These are phyloP conservation scores for Coracopsis vasa DNA, from an alignment of 2,113 vertebrate species.

Conservation along the genomic window DNA sequence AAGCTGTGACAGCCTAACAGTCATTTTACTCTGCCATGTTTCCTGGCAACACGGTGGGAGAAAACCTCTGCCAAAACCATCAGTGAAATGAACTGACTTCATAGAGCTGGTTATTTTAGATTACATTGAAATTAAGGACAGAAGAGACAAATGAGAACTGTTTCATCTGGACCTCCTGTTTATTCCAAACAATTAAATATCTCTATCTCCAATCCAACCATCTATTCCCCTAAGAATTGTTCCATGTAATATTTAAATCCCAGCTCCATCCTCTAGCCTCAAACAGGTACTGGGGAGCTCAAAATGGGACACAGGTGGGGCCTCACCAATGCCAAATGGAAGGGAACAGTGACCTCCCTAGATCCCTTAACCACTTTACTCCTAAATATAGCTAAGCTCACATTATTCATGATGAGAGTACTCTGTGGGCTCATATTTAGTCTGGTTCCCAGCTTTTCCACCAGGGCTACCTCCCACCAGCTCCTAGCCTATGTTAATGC, in stretches of 20 bases:
- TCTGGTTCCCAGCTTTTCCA: not conserved
- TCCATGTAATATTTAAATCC: not conserved
- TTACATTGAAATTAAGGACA: constrained; percentile 35
- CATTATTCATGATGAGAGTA: accelerated
- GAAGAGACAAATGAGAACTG: not conserved
- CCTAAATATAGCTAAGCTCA: not conserved
- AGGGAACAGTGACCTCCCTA: not conserved
- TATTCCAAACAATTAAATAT: not conserved
- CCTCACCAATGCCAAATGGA: accelerated
- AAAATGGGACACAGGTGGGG: not conserved
- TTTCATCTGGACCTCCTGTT: constrained; percentile 29
- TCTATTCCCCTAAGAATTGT: not conserved
- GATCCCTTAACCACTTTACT: not conserved
- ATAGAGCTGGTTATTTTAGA: constrained; percentile 23
- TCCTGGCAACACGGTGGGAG: constrained; percentile 27
- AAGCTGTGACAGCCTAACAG: constrained; percentile 52
- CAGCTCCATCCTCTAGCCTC: not conserved
- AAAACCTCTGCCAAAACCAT: constrained; percentile 44
- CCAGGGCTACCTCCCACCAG: not conserved
- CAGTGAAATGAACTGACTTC: constrained; percentile 32
- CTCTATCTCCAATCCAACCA: not conserved
- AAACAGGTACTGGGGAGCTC: not conserved
- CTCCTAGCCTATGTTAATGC: not conserved
- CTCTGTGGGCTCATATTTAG: not conserved
- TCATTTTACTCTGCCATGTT: constrained; percentile 40